Base-by-base conservation (phyloP, 2,797 vertebrate species). In the Odontamblyopus rebecca region DNA sequence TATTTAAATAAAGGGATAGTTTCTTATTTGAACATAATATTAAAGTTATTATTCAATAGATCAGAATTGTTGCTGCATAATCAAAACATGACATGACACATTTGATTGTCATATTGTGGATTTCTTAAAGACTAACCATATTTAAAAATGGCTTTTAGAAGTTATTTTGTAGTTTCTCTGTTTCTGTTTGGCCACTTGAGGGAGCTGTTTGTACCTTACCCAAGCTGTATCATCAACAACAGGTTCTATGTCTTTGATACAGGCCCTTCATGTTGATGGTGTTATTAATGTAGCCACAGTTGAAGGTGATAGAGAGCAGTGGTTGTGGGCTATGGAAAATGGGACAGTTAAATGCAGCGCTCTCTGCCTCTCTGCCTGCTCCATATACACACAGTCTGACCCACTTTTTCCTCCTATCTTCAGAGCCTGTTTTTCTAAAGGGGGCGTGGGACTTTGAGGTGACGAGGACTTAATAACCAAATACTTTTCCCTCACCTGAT, bases 321-420 rank as follows among this genome's bases (percentile, higher is more conserved):
- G 86, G 84, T 86, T 83, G 73, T 89, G 85, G 84, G 87, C 81
- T 88, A 88, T 79, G 74, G 82, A 93, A 94, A 93, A 83, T 94
- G 79, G 93, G 93, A 87, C 93, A 94, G 91, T 92, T 94, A 93
- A 92, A 93, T 89, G 90, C 86, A 92, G 88, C 84, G 5, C 81
- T 76, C 82, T 13, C 83, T 86, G 85, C 82, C 81, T 85, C 84
- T 86, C 79, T 11, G 59, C 73, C 81, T 89, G 92, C 88, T 92
- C 91, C 91, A 93, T 68, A 91, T 91, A 88, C 88, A 87, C 85
- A 87, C 85, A 69, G 32, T 82, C 64, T 88, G 92, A 94, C 94
- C 94, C 93, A 93, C 79, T 92, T 94, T 75, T 81, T 75, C 69
- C 76, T 84, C 77, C 67, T 74, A 74, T 69, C 80, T 48, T 13